These are phyloP conservation scores for Gymnocypris eckloni DNA, from an alignment of 2,797 vertebrate genomes.

Conservation along the genomic window DNA sequence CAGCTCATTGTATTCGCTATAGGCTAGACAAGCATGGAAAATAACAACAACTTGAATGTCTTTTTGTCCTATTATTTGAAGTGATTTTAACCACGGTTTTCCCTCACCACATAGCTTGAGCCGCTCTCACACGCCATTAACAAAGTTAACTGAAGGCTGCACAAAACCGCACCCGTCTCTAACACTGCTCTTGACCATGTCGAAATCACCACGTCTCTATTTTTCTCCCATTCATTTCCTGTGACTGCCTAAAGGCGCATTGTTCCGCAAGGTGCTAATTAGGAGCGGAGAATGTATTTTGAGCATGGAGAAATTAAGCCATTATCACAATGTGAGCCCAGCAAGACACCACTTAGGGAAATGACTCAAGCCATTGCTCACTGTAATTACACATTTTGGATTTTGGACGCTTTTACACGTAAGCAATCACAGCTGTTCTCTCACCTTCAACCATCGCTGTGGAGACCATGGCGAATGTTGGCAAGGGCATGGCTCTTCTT, in stretches of 20 bases:
- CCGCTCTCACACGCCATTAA: conserved; percentile 34
- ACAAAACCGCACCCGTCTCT: conserved; percentile 6
- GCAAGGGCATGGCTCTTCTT: background rate
- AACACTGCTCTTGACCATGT: conserved; percentile 39
- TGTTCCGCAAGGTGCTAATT: conserved; percentile 60
- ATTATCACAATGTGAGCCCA: conserved; percentile 57
- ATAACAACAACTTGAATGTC: background rate
- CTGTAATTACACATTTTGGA: conserved; percentile 56
- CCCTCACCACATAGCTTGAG: background rate
- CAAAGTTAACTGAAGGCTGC: conserved; percentile 36
- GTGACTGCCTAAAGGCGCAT: conserved; percentile 36
- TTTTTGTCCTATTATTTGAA: background rate
- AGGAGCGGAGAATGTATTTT: conserved; percentile 52
- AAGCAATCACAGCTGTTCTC: conserved; percentile 39
- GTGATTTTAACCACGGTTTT: background rate
- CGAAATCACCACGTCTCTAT: conserved; percentile 26
- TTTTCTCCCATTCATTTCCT: conserved; percentile 44
- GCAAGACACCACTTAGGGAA: conserved; percentile 62
- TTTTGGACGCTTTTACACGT: conserved; percentile 40
- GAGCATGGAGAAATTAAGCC: conserved; percentile 53
- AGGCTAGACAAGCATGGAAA: background rate
- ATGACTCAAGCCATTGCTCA: conserved; percentile 48
- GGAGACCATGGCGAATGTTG: conserved; percentile 9
- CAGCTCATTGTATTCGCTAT: background rate
- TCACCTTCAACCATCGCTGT: conserved; percentile 44